Evolutionary conservation across 1,140 invertebrate genomes (phyloP), one percentile per base, ranked within the genome.

Genomic region (Lanistes nyassanus): DNA sequence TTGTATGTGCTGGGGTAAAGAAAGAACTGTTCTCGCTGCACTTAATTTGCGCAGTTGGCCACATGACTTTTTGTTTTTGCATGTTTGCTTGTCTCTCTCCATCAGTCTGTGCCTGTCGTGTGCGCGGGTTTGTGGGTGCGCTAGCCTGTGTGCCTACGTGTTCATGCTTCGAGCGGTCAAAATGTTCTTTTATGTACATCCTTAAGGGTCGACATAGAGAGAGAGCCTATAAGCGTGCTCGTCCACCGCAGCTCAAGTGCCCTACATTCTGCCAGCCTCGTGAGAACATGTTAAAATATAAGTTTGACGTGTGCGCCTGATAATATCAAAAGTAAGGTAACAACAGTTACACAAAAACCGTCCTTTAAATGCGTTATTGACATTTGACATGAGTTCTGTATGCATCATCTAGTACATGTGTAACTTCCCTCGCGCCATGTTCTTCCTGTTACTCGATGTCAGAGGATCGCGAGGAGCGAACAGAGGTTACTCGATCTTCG

Each of bases 51-150:
- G n/a, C n/a, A n/a, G n/a, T n/a, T n/a, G n/a, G n/a, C n/a, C n/a
- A n/a, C n/a, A n/a, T n/a, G n/a, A n/a, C n/a, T n/a, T n/a, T n/a
- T n/a, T n/a, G n/a, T n/a, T n/a, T n/a, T n/a, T n/a, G n/a, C n/a
- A n/a, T 62, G 58, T 62, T 23, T 60, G 58, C 23, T 23, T 60
- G 58, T 60, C n/a, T n/a, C n/a, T 60, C n/a, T n/a, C n/a, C n/a
- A n/a, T n/a, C n/a, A n/a, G 58, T n/a, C n/a, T 60, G 58, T 60
- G 58, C 23, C n/a, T 60, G 58, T 60, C n/a, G 58, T n/a, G 58
- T 60, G 58, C 31, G 58, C 23, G 58, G n/a, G 58, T 60, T 23
- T 60, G 58, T 60, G 58, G n/a, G 58, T 60, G 58, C 23, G 58
- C 23, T 23, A 9, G 58, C 23, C n/a, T 23, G 58, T 23, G 58